These are phyloP conservation scores for Himalopsyche tibetana DNA, from an alignment of 2,888 invertebrate species.

Conservation along the genomic window DNA sequence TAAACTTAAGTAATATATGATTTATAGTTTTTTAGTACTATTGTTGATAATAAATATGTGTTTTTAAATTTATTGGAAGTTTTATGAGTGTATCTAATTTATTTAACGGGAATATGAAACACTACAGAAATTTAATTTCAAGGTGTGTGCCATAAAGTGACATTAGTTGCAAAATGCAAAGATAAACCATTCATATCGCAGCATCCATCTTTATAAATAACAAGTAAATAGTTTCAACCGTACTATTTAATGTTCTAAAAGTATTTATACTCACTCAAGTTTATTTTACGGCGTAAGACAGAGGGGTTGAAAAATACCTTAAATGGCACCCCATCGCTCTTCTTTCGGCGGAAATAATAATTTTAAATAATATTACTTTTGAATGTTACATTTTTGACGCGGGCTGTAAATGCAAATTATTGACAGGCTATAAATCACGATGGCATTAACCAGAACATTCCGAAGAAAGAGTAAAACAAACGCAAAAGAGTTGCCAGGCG, in stretches of 20 bases:
- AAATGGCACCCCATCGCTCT: slow-evolving; percentile 48
- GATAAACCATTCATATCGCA: neutral
- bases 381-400: slow-evolving; percentile 61
- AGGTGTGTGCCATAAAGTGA: too few species aligned
- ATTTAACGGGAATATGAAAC: too few species aligned
- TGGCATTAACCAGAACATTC: slow-evolving; percentile 46
- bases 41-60: too few species aligned
- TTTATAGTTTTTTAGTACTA: too few species aligned
- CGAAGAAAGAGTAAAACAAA: slow-evolving; percentile 41
- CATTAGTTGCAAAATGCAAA: neutral
- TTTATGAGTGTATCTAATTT: too few species aligned
- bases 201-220: neutral
- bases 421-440: slow-evolving; percentile 62
- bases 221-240: slow-evolving; percentile 11
- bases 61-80: too few species aligned
- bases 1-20: too few species aligned
- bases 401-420: slow-evolving; percentile 58
- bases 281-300: slow-evolving; percentile 31
- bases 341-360: slow-evolving; percentile 52
- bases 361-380: slow-evolving; percentile 56
- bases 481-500: slow-evolving; percentile 51
- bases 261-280: slow-evolving; percentile 33
- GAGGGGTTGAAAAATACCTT: slow-evolving; percentile 45
- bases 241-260: neutral
- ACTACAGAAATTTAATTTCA: too few species aligned